Conservation (phyloP, 2,797 vertebrate genomes). For the Acomys russatus region DNA sequence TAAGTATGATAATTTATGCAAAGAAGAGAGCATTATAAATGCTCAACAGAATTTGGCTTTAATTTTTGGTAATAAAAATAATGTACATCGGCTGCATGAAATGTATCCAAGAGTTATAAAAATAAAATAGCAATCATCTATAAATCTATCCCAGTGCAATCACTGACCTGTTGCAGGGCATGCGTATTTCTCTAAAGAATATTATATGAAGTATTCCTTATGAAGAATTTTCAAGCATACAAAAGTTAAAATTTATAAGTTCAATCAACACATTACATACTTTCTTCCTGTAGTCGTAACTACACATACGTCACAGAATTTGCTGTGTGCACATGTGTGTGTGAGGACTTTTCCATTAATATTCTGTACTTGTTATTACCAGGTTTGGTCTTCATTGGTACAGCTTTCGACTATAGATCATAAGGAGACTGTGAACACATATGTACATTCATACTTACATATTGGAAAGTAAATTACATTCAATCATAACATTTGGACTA, state of each 20-base stretch:
- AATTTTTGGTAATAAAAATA: conserved; percentile 60
- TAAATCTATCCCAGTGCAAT: not conserved
- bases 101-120: not conserved
- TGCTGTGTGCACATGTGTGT: not conserved
- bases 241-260: conserved; percentile 59
- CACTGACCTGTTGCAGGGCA: not conserved
- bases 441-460: not conserved
- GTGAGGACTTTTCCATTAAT: not conserved
- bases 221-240: conserved; percentile 53
- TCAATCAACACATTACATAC: not conserved
- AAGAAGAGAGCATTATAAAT: not conserved
- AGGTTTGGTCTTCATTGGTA: not conserved
- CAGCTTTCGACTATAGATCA: not conserved
- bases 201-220: conserved; percentile 17
- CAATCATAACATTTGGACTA: not conserved
- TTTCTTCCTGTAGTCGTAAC: conserved; percentile 9
- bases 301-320: not conserved
- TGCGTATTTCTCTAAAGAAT: conserved; percentile 54
- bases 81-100: conserved; percentile 11
- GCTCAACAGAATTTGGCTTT: conserved; percentile 10
- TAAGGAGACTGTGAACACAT: not conserved
- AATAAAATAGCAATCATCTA: conserved; percentile 35
- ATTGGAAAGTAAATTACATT: conserved; percentile 33
- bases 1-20: not conserved
- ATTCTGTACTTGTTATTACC: not conserved